These are phyloP conservation scores for Heliangelus exortis DNA, from an alignment of 2,797 vertebrate genomes.

Conservation along the genomic window DNA sequence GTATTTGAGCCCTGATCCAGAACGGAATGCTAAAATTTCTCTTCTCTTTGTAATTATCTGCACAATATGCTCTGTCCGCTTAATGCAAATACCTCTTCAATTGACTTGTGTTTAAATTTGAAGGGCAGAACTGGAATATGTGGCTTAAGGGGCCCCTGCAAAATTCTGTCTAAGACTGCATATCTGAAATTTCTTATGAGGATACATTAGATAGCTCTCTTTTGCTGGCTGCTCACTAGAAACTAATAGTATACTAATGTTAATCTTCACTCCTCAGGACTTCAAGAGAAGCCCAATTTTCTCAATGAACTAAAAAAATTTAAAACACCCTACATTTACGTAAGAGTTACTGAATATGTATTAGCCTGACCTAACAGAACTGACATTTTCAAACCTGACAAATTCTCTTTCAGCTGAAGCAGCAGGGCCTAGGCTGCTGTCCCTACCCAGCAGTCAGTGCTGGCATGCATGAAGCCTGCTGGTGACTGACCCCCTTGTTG, in stretches of 20 bases:
- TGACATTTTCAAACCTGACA: not conserved
- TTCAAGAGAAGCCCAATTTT: not conserved
- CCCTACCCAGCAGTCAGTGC: not conserved
- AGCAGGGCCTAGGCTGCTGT: not conserved
- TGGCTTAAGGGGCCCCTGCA: not conserved
- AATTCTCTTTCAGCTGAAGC: not conserved
- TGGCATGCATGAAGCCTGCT: accelerated
- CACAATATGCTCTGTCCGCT: not conserved
- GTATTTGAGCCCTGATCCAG: not conserved
- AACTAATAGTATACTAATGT: not conserved
- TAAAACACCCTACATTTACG: not conserved
- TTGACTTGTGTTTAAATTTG: not conserved
- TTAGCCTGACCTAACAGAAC: not conserved
- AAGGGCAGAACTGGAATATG: not conserved
- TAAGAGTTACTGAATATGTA: not conserved
- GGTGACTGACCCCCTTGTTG: not conserved
- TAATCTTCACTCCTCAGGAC: not conserved
- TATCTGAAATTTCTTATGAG: not conserved
- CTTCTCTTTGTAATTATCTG: not conserved
- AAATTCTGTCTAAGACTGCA: not conserved
- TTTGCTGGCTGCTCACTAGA: not conserved
- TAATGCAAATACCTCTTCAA: not conserved
- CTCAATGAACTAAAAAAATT: not conserved
- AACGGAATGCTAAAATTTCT: not conserved
- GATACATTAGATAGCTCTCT: not conserved